Evolutionary conservation across 2,797 vertebrate species (phyloP).

Genomic region (Esox masquinongy): DNA sequence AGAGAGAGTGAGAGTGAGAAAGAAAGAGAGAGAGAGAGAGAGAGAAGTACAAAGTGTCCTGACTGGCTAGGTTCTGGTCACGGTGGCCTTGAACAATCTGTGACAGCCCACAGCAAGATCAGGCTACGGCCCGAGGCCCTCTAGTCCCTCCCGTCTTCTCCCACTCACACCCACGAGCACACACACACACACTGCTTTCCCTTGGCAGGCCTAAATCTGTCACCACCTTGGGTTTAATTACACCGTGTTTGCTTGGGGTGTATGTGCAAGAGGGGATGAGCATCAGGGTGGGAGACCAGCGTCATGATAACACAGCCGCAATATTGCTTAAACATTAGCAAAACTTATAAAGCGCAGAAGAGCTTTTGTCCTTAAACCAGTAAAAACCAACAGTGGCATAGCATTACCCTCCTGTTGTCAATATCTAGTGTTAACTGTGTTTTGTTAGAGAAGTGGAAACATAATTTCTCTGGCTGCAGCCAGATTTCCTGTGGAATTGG

Average conservation of each 20-base stretch:
- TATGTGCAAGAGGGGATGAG: neutral
- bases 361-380: neutral
- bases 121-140: conserved; percentile 43
- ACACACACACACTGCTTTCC: conserved; percentile 3
- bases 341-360: neutral
- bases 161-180: neutral
- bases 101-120: conserved; percentile 56
- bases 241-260: conserved; percentile 8
- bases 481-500: too few relatives aligned
- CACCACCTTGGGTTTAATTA: conserved; percentile 56
- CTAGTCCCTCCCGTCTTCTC: conserved; percentile 35
- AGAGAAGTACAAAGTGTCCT: conserved; percentile 16
- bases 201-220: conserved; percentile 41
- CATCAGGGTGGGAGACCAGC: neutral
- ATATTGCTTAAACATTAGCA: neutral
- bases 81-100: conserved; percentile 74
- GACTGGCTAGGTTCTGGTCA: conserved; percentile 72
- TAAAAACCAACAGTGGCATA: neutral
- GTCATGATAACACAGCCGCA: neutral
- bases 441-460: neutral
- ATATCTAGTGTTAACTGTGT: neutral
- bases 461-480: too few relatives aligned
- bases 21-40: conserved; percentile 7
- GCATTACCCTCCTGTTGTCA: neutral
- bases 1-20: conserved; percentile 2